Percentiles rank a stretch among this genome's conserved stretches.
Evolutionary conservation across 2,888 invertebrate genomes (phyloP).

Genomic region (Euphydryas editha): DNA sequence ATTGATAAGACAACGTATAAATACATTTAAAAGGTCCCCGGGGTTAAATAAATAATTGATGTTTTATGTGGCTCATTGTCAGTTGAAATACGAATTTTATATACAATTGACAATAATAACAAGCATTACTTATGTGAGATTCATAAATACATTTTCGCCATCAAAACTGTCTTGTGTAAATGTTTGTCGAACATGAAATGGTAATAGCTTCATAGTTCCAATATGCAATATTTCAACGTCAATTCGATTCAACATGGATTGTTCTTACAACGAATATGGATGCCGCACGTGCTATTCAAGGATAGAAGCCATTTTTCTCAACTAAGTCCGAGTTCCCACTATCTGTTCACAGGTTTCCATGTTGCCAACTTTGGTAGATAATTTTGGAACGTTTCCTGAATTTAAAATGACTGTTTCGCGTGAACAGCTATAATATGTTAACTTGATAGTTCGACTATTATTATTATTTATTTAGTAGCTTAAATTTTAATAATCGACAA

Average conservation of each 20-base stretch:
- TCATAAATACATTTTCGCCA: constrained; percentile 4
- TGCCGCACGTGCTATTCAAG: constrained; percentile 51
- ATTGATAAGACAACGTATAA: not conserved
- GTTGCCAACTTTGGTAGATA: constrained; percentile 58
- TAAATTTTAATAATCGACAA: constrained; percentile 32
- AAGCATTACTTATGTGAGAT: not conserved
- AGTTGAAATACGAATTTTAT: not conserved
- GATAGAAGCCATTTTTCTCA: constrained; percentile 62
- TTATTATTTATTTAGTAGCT: constrained; percentile 27
- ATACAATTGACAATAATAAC: not conserved
- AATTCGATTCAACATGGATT: constrained; percentile 27
- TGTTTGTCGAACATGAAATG: constrained; percentile 34
- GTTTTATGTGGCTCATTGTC: not conserved
- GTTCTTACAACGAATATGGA: constrained; percentile 32
- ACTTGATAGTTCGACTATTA: constrained; percentile 28
- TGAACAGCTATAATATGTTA: constrained; percentile 33
- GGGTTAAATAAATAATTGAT: constrained; percentile 10
- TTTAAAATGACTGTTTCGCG: constrained; percentile 54
- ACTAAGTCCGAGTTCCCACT: constrained; percentile 48
- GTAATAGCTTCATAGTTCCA: constrained; percentile 27
- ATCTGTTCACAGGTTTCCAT: constrained; percentile 61
- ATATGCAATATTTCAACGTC: constrained; percentile 41
- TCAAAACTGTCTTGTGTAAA: constrained; percentile 30
- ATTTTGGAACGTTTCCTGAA: constrained; percentile 55
- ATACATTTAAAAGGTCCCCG: constrained; percentile 12